phyloP scores from a whole-genome alignment of 2,888 invertebrate species.

The Hirtodrosophila trivittata region DNA sequence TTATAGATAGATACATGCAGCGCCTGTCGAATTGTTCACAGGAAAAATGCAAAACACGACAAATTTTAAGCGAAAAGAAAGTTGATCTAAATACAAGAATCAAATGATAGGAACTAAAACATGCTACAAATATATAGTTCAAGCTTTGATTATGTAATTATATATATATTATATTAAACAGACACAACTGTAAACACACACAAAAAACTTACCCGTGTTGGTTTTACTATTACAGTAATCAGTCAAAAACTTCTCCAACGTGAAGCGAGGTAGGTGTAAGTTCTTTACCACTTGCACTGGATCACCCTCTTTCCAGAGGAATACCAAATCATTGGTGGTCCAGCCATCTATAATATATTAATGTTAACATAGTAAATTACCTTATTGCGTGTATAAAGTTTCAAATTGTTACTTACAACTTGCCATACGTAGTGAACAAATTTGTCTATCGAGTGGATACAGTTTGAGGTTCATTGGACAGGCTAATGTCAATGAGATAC shows the following conservation, averaged over 20 bases:
- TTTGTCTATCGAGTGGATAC: conserved; percentile 97
- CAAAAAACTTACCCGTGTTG: conserved; percentile 91
- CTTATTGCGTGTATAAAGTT: too few species aligned
- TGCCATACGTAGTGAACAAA: conserved; percentile 97
- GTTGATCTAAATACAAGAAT: too few species aligned
- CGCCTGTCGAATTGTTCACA: conserved; percentile 6
- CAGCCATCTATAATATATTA: conserved; percentile 91
- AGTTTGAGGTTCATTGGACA: conserved; percentile 99
- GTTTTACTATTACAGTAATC: conserved; percentile 98
- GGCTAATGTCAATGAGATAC: conserved; percentile 96
- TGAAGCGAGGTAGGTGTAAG: conserved; percentile 96
- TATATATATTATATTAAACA: background rate
- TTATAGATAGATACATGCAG: conserved; percentile 33
- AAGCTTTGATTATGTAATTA: too few species aligned
- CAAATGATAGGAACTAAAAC: too few species aligned
- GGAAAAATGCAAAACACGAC: conserved; percentile 15
- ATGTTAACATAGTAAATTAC: background rate
- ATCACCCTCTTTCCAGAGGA: conserved; percentile 97
- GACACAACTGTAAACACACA: conserved; percentile 29
- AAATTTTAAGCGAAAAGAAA: too few species aligned
- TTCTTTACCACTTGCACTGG: conserved; percentile 98
- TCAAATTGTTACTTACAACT: conserved; percentile 96
- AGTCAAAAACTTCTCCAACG: conserved; percentile 96
- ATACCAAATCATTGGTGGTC: conserved; percentile 98
- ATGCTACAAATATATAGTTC: too few species aligned